Evolutionary conservation across 2,797 vertebrate species (phyloP).

Genomic region (Ispidina picta): DNA sequence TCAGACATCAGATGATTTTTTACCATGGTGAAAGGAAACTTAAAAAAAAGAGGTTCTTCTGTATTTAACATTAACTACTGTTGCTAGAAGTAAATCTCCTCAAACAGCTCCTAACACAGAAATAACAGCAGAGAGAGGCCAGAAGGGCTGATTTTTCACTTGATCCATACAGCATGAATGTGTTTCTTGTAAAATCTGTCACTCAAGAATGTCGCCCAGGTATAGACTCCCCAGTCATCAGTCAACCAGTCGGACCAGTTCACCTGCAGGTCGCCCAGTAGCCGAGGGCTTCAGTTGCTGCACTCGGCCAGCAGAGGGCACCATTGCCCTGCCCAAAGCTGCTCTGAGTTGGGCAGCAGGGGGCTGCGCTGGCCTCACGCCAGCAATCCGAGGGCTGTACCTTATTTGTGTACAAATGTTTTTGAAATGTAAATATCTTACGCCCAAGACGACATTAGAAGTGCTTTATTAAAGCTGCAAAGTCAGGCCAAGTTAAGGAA

Average conservation of each 20-base stretch:
- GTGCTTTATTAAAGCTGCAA: background rate
- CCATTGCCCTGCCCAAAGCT: constrained; percentile 55
- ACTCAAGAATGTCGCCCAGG: background rate
- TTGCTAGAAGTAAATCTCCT: background rate
- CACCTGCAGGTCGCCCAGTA: accelerated
- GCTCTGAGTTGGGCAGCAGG: background rate
- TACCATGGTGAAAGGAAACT: background rate
- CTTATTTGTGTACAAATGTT: constrained; percentile 39
- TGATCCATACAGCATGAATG: accelerated
- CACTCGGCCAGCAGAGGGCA: constrained; percentile 73
- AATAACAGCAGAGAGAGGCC: background rate
- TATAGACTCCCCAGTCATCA: background rate
- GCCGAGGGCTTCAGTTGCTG: background rate
- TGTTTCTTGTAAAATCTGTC: background rate
- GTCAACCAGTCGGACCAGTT: accelerated
- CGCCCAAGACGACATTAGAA: background rate
- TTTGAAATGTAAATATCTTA: constrained; percentile 38
- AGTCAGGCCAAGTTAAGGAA: background rate
- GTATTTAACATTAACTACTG: background rate
- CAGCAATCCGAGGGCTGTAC: background rate
- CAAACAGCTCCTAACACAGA: background rate
- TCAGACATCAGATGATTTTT: background rate
- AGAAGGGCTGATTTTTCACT: background rate
- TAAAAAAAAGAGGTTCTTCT: background rate
- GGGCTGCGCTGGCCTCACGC: background rate